phyloP scores from a whole-genome alignment of 2,888 invertebrate genomes.

The Morpho achilles region DNA sequence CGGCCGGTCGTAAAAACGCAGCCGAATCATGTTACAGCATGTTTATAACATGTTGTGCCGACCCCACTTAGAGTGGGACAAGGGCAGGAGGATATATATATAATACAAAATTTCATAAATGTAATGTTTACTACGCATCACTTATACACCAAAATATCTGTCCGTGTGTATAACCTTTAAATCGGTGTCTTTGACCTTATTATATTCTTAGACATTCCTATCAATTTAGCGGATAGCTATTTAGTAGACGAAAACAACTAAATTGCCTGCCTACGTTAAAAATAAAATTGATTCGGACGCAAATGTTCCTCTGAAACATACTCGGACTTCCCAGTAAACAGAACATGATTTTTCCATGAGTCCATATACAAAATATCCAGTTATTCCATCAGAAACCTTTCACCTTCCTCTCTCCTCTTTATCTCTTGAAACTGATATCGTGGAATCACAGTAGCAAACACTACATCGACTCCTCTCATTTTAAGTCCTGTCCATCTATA shows the following conservation, averaged over 20 bases:
- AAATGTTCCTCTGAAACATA: conserved; percentile 1
- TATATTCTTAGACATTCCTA: conserved; percentile 17
- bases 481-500: no score
- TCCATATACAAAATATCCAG: no score
- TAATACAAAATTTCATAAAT: no score
- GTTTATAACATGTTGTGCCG: no score
- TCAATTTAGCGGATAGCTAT: conserved; percentile 5
- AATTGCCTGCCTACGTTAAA: conserved; percentile 21
- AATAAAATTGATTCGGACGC: conserved; percentile 3
- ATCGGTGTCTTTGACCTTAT: conserved; percentile 27
- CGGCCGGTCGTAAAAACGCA: no score
- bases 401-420: no score
- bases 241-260: conserved; percentile 22
- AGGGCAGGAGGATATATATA: no score
- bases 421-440: no score
- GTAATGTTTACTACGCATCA: background rate
- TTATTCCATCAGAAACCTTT: no score
- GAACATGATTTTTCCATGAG: background rate
- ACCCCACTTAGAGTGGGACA: no score
- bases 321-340: conserved; percentile 1
- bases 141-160: background rate
- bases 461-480: background rate
- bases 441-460: background rate
- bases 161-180: background rate
- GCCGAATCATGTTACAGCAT: no score